A percentile compares a stretch with the other conserved stretches of the same genome.
Conservation (phyloP, 2,797 vertebrate genomes). For the Spondyliosoma cantharus region DNA sequence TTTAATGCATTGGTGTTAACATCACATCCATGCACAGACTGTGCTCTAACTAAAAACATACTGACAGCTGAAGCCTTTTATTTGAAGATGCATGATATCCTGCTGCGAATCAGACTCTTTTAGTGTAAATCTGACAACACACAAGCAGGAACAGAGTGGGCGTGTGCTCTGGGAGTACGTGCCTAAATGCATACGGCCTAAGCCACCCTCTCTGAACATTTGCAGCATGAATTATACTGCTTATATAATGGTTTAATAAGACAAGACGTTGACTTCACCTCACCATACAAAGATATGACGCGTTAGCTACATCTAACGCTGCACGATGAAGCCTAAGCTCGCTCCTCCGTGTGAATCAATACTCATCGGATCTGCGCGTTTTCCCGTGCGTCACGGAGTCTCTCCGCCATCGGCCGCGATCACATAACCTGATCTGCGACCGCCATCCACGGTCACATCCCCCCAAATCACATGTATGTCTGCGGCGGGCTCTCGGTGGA, state of each 20-base stretch:
- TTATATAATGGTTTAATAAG: background rate
- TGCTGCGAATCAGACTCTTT: conserved; percentile 10
- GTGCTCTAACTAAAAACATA: background rate
- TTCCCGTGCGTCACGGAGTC: conserved; percentile 27
- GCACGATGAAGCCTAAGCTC: conserved; percentile 34
- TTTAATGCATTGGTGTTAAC: background rate
- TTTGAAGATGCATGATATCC: background rate
- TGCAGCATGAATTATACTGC: background rate
- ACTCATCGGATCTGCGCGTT: conserved; percentile 34
- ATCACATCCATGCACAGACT: background rate
- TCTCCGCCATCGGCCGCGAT: background rate
- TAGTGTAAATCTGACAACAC: background rate
- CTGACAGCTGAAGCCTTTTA: background rate
- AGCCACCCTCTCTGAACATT: background rate
- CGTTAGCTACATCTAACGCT: conserved; percentile 14
- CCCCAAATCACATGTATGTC: background rate
- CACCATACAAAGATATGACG: conserved; percentile 47
- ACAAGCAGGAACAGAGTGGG: conserved; percentile 50
- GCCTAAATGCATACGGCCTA: conserved; percentile 30
- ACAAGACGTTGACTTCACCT: conserved; percentile 40
- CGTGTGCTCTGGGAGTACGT: conserved; percentile 68
- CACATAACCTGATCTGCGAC: conserved; percentile 39
- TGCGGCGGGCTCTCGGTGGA: background rate
- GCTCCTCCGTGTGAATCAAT: conserved; percentile 54
- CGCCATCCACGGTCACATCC: rapidly evolving